Conservation (phyloP, 2,888 invertebrate genomes). For the Drosophila atroscutellata region DNA sequence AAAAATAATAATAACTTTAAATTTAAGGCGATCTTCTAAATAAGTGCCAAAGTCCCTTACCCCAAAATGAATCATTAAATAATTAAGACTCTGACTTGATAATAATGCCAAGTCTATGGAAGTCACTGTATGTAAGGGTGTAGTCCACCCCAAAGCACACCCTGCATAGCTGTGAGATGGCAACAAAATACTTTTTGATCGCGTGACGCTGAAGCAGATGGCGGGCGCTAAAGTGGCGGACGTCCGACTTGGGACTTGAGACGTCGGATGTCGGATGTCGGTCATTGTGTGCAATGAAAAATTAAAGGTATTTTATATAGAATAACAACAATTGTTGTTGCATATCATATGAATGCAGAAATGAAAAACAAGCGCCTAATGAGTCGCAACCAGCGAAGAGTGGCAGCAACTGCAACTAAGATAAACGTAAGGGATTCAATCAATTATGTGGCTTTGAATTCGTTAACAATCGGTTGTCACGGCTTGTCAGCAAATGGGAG, state of each 20-base stretch:
- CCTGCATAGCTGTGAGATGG: constrained; percentile 62
- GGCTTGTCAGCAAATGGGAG: constrained; percentile 58
- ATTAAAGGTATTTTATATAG: constrained; percentile 53
- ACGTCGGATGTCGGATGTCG: constrained; percentile 48
- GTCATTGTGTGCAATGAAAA: constrained; percentile 59
- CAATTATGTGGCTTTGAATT: constrained; percentile 69
- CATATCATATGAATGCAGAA: constrained; percentile 9
- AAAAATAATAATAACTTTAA: not conserved
- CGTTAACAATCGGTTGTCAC: constrained; percentile 71
- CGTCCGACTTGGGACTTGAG: constrained; percentile 13
- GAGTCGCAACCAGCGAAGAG: constrained; percentile 10
- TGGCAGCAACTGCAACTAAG: not conserved
- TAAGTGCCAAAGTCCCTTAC: not conserved
- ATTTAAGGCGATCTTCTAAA: not conserved
- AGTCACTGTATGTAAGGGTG: not conserved
- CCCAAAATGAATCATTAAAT: not conserved
- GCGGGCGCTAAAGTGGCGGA: constrained; percentile 41
- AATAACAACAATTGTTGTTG: constrained; percentile 24
- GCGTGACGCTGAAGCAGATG: constrained; percentile 54
- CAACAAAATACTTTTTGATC: constrained; percentile 76
- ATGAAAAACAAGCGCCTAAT: constrained; percentile 23
- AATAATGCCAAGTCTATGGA: not conserved
- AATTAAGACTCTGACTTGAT: not conserved
- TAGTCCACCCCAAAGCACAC: not conserved
- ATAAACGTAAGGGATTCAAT: constrained; percentile 13